Base-by-base conservation (phyloP, 2,888 invertebrate genomes). In the Cyclophora punctaria region DNA sequence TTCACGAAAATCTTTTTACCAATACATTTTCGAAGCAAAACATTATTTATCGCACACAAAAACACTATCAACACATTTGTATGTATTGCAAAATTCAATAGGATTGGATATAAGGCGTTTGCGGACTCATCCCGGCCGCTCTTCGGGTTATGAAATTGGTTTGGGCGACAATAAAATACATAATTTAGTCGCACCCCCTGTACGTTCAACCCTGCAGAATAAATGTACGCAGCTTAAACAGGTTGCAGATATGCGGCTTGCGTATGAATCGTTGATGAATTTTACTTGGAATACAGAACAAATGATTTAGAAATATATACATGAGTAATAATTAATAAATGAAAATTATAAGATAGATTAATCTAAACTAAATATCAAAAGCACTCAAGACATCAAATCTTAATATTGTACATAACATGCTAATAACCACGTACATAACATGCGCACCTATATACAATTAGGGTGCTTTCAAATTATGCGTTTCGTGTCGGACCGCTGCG, bases 141-240 rank as follows among this genome's bases (percentile, higher is more conserved):
- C 74, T 69, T 72, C 71, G 75, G 78, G 77, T 77, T 80, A 81
- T 81, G 81, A 81, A 80, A 80, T 80, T 78, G 78, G 80, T 73
- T 75, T 70, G 69, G 69, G 72, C 66, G 76, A 79, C 80, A 80
- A 75, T 82, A 80, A 82, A 82, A 79, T 80, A 81, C 75, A 80
- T 80, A 82, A 82, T 81, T 81, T 81, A 82, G 69, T 68, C 70
- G 62, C 66, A 20, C 61, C 62, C 60, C 69, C 67, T 65, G 56
- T 55, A 48, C 60, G 59, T 56, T 55, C 62, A 58, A 54, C 59
- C 62, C 62, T 60, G 48, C 47, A 47, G 54, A 44, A 48, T 47
- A 45, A 37, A 44, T 33, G 5, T 52, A 7, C 59, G 50, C 56
- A 61, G 60, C 47, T 35, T 46, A 51, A 41, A 35, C 45, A 7